Evolutionary conservation across 2,888 invertebrate genomes (phyloP).

Genomic region (Pterobdella sp.): DNA sequence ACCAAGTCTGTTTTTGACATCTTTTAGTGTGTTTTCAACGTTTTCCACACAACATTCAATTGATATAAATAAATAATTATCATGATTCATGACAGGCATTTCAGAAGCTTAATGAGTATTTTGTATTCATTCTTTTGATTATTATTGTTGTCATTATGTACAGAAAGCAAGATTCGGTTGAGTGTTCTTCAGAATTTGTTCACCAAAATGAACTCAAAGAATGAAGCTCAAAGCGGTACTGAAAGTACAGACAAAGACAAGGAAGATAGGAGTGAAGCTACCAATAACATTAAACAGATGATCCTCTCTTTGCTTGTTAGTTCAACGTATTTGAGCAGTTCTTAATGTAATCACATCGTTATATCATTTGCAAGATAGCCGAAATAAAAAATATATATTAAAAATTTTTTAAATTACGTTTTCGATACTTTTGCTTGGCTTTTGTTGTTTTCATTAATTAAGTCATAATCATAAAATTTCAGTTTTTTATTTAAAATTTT

Average conservation of each 20-base stretch:
- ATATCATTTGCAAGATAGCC: too few relatives aligned
- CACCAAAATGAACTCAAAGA: neutral
- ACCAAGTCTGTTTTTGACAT: neutral
- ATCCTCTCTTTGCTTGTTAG: slow-evolving; percentile 3
- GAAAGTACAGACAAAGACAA: neutral
- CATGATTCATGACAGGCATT: neutral
- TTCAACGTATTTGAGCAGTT: too few relatives aligned
- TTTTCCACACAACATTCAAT: too few relatives aligned
- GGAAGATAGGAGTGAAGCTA: neutral
- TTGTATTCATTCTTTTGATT: neutral
- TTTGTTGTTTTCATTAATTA: too few relatives aligned
- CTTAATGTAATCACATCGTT: too few relatives aligned
- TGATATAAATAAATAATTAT: too few relatives aligned
- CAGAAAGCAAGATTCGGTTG: neutral
- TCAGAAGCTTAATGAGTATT: neutral
- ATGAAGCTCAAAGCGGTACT: neutral
- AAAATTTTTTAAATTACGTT: too few relatives aligned
- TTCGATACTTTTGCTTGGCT: too few relatives aligned
- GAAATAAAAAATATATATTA: too few relatives aligned
- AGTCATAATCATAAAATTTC: neutral
- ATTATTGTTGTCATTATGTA: neutral
- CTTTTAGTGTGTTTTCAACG: neutral
- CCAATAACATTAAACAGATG: neutral
- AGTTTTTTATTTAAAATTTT: neutral
- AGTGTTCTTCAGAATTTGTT: neutral